Evolutionary conservation across 2,888 invertebrate genomes (phyloP).

Genomic region (Tipula vernalis): DNA sequence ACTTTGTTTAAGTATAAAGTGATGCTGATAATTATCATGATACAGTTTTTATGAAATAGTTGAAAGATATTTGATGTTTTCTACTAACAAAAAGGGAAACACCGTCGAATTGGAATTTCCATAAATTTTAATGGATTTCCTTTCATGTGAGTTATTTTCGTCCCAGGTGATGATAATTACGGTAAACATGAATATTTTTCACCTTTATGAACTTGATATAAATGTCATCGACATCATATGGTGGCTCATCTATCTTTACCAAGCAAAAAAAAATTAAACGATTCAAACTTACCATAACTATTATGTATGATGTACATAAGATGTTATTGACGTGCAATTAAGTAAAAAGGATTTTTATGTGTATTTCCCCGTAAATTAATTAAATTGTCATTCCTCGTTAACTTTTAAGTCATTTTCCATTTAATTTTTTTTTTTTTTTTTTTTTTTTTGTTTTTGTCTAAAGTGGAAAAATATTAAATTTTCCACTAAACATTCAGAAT

Average conservation of each 20-base stretch:
- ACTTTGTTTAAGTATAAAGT: not conserved
- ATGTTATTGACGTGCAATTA: not conserved
- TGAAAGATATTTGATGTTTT: not conserved
- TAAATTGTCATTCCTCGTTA: not conserved
- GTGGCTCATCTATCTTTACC: not conserved
- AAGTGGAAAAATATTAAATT: not conserved
- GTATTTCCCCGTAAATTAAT: not conserved
- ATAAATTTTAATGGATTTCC: slow-evolving; percentile 4
- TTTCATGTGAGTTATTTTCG: not conserved
- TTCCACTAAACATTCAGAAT: not conserved
- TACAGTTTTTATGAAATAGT: not conserved
- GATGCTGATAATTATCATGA: not conserved
- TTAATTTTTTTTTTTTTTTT: not conserved
- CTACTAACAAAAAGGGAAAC: not conserved
- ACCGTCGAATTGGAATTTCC: not conserved
- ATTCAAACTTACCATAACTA: not conserved
- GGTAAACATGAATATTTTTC: not conserved
- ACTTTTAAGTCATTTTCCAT: not conserved
- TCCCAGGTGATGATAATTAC: not conserved
- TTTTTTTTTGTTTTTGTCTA: not conserved
- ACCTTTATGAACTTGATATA: not conserved
- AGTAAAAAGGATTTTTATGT: not conserved
- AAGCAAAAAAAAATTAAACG: not conserved
- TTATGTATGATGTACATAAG: not conserved
- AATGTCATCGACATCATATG: not conserved